phyloP scores from a whole-genome alignment of 1,140 invertebrate species.

The Brevipalpus yothersi region DNA sequence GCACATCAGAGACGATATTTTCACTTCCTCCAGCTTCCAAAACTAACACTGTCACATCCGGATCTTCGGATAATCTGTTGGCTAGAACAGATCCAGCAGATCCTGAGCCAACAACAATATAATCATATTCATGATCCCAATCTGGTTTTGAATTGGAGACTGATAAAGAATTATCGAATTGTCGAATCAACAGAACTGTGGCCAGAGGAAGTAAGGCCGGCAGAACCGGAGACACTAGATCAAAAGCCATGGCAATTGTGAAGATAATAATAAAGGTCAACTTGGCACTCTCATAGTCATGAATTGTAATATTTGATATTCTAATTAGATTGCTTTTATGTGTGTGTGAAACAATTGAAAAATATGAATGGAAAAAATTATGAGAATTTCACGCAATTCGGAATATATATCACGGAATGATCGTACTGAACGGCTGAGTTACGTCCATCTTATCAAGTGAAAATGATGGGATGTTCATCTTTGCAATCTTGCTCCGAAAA shows the following conservation, averaged over 20 bases:
- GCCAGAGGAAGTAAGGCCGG: constrained; percentile 10
- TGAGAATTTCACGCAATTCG: too few relatives aligned
- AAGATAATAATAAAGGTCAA: background rate
- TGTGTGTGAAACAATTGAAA: too few relatives aligned
- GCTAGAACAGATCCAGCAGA: constrained; percentile 86
- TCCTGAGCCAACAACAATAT: constrained; percentile 58
- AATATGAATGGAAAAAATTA: too few relatives aligned
- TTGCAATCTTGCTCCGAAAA: too few relatives aligned
- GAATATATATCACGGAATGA: too few relatives aligned
- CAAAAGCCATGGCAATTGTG: background rate
- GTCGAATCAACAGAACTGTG: constrained; percentile 9
- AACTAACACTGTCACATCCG: constrained; percentile 32
- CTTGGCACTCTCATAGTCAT: too few relatives aligned
- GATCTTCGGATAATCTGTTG: constrained; percentile 54
- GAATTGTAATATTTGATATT: too few relatives aligned
- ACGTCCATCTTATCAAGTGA: too few relatives aligned
- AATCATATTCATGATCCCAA: constrained; percentile 46
- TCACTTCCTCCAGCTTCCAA: constrained; percentile 76
- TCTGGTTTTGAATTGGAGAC: constrained; percentile 27
- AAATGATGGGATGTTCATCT: too few relatives aligned
- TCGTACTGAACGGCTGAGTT: too few relatives aligned
- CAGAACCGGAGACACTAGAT: background rate
- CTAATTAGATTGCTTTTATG: too few relatives aligned
- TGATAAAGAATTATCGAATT: background rate
- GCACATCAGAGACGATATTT: constrained; percentile 65